Evolutionary conservation across 2,113 vertebrate species (phyloP), one percentile per base, ranked within the genome.

Genomic region (Camelus dromedarius): DNA sequence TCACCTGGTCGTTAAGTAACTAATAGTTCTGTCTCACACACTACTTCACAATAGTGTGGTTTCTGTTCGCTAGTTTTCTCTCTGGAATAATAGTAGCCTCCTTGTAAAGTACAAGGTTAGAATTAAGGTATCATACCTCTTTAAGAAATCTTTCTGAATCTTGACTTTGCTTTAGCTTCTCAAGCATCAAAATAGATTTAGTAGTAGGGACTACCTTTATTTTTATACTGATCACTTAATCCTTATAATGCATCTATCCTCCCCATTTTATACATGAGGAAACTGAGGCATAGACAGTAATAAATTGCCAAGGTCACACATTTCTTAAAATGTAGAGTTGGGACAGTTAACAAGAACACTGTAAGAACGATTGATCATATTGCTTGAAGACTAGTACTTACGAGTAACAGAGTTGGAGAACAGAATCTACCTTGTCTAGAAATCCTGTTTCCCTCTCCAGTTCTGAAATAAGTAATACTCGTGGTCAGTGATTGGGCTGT

Each of bases 131-230:
- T 80, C 32, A n/a, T 8, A 50, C 13, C 18, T 89, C 32, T 84
- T 26, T 50, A 85, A 72, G 42, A 73, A 73, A 6, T 80, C 46
- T 70, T 88, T 54, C 26, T 84, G 18, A 79, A 35, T 69, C 35
- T 95, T 89, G 52, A 28, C n/a, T 84, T 83, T 80, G 67, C 69
- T 93, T 60, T 38, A 85, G 24, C 62, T 70, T 82, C 60, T 85
- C 11, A 87, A 60, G 28, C 24, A 60, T 76, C 75, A 50, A 16
- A 26, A 24, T 60, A 54, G 50, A 54, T 50, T 75, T 76, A 30
- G 32, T 80, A 54, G 26, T 56, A 58, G 24, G 80, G 2, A 69
- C 42, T 79, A 18, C 8, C 8, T 73, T 58, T 94, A 35, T 67
- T 89, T 82, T 89, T 84, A 48, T 76, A 20, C 56, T 52, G 26